Conservation (phyloP, 2,888 invertebrate genomes). For the Habrosyne pyritoides region DNA sequence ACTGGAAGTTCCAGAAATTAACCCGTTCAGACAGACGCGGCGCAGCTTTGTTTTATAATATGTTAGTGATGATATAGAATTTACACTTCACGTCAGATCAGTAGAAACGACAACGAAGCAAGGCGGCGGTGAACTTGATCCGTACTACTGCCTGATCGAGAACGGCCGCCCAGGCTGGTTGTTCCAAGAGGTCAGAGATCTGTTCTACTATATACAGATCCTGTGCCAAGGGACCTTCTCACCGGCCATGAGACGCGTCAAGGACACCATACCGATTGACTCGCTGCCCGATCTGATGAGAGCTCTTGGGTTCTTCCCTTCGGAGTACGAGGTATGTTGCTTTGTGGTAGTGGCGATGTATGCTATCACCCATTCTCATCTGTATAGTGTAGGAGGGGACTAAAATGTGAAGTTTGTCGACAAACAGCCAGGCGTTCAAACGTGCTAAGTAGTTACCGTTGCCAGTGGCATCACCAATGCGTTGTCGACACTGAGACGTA, state of each 20-base stretch:
- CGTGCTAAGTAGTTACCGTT: too few relatives aligned
- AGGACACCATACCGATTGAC: conserved; percentile 84
- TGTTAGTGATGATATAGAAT: too few relatives aligned
- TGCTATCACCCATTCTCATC: too few relatives aligned
- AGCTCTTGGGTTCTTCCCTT: conserved; percentile 89
- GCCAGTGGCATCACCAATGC: too few relatives aligned
- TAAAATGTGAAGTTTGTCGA: too few relatives aligned
- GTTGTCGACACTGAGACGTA: too few relatives aligned
- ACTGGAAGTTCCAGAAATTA: too few relatives aligned
- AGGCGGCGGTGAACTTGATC: conserved; percentile 84
- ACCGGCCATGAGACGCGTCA: conserved; percentile 83
- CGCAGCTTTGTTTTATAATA: too few relatives aligned
- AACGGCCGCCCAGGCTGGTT: conserved; percentile 88
- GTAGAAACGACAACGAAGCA: conserved; percentile 74
- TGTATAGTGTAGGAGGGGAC: too few relatives aligned
- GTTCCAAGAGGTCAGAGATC: conserved; percentile 88
- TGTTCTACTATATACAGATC: conserved; percentile 91
- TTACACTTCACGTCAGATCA: conserved; percentile 61
- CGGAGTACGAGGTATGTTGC: conserved; percentile 87
- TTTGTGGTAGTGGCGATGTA: not conserved
- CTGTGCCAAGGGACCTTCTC: conserved; percentile 88
- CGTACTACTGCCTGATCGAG: conserved; percentile 88
- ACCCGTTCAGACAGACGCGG: too few relatives aligned
- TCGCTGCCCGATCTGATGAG: conserved; percentile 90
- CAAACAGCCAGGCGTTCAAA: too few relatives aligned